Evolutionary conservation across 2,888 invertebrate genomes (phyloP).

Genomic region (Drosophila dives): DNA sequence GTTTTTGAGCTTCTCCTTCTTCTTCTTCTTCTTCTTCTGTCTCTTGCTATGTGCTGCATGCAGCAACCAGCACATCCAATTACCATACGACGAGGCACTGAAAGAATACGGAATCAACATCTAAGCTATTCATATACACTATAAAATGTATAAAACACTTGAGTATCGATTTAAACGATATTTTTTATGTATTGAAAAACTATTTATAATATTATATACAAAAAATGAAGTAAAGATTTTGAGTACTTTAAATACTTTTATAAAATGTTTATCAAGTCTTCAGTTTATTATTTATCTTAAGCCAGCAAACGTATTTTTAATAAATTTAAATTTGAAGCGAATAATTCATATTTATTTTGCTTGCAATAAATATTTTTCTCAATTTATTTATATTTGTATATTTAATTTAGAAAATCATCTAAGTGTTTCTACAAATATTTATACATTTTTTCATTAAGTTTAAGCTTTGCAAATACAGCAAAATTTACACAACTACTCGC

Average conservation of each 20-base stretch:
- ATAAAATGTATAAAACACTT: neutral
- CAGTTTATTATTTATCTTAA: neutral
- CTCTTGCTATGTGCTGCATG: conserved; percentile 21
- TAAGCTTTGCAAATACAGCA: neutral
- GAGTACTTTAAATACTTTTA: neutral
- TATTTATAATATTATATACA: no score
- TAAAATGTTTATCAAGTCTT: neutral
- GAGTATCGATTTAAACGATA: neutral
- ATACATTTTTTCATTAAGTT: neutral
- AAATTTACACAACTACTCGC: neutral
- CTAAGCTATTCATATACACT: conserved; percentile 33
- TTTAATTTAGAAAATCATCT: neutral
- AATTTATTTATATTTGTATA: neutral
- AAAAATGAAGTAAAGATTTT: no score
- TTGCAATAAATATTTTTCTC: neutral
- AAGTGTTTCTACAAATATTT: neutral
- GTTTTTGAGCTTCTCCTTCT: conserved; percentile 2
- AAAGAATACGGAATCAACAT: conserved; percentile 18
- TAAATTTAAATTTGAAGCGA: neutral
- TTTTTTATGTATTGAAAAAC: neutral
- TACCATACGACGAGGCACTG: conserved; percentile 43
- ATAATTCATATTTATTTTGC: neutral
- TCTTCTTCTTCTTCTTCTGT: conserved; percentile 7
- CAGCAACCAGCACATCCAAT: conserved; percentile 38
- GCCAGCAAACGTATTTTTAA: neutral